Evolutionary conservation across 2,888 invertebrate species (phyloP), one percentile per base, ranked within the genome.

Genomic region (Cenopis cana): DNA sequence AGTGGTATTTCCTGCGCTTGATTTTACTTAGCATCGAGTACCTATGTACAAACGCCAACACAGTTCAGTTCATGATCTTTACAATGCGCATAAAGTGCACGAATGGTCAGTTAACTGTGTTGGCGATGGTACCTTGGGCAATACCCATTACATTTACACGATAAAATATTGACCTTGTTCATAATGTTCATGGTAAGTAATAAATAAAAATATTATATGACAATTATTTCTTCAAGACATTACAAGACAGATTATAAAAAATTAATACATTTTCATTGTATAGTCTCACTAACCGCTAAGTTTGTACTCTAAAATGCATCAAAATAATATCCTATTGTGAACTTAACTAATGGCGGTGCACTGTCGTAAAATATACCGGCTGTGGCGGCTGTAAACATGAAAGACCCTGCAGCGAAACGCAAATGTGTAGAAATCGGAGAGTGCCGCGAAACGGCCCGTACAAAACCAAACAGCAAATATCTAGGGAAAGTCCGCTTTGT

Each of bases 391-490:
- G 60, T 68, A 68, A 54, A 60, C 68, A 60, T 60, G 60, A 60
- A 68, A 68, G 68, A 60, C 29, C 52, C 54, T 41, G 17, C 41
- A 54, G 68, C 60, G 64, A 64, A 64, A 65, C 56, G 57, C 50
- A 69, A 64, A 57, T 46, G 61, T 54, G 17, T 49, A 69, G 69
- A 69, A 65, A 65, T 59, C 57, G 24, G 57, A 24, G 46, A 64
- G 69, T 50, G 64, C 64, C 50, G 36, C 52, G 57, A 69, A 57
- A 69, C 29, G 41, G 69, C 41, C 64, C 64, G 64, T 65, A 50
- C 57, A 65, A 69, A 65, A 69, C 59, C 69, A 69, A 69, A 69
- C 20, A 59, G 69, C 33, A 69, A 65, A 69, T 65, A 64, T 69
- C 18, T 52, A 41, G 64, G 41, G 69, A 69, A 69, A 69, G 64